Evolutionary conservation across 2,113 vertebrate species (phyloP).

Genomic region (Stigmatopora argus): DNA sequence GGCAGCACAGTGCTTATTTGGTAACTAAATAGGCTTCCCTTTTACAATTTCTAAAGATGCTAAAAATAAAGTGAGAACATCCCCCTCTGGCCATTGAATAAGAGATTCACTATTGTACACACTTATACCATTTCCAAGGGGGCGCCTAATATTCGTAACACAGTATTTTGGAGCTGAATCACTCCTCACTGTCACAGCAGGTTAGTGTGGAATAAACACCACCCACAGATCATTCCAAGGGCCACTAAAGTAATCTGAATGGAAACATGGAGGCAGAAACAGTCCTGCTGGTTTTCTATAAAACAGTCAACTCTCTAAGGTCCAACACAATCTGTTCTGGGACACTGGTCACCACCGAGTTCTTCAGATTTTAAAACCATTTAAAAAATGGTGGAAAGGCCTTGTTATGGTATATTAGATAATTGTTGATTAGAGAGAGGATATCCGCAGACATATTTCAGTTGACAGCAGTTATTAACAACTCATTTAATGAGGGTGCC

Average conservation of each 20-base stretch:
- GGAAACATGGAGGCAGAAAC: slow-evolving; percentile 13
- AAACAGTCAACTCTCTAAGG: background rate
- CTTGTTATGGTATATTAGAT: background rate
- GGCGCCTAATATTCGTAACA: slow-evolving; percentile 23
- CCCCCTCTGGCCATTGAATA: slow-evolving; percentile 41
- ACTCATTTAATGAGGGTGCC: background rate
- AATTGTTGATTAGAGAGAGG: background rate
- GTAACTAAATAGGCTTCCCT: slow-evolving; percentile 25
- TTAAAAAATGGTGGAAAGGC: background rate
- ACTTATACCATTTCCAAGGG: slow-evolving; percentile 28
- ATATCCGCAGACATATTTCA: background rate
- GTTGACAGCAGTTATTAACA: background rate
- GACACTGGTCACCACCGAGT: background rate
- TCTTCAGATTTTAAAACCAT: background rate
- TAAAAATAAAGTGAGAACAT: slow-evolving; percentile 58
- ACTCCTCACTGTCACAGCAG: slow-evolving; percentile 63
- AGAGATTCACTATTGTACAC: slow-evolving; percentile 29
- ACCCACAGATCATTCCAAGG: slow-evolving; percentile 48
- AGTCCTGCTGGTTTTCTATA: slow-evolving; percentile 28
- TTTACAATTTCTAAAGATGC: slow-evolving; percentile 41
- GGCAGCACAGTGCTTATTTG: slow-evolving; percentile 18
- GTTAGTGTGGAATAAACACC: slow-evolving; percentile 58
- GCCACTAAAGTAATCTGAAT: slow-evolving; percentile 29
- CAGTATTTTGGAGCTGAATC: slow-evolving; percentile 54
- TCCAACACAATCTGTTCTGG: background rate